phyloP scores from a whole-genome alignment of 2,888 invertebrate species.

The Morpho achilles region DNA sequence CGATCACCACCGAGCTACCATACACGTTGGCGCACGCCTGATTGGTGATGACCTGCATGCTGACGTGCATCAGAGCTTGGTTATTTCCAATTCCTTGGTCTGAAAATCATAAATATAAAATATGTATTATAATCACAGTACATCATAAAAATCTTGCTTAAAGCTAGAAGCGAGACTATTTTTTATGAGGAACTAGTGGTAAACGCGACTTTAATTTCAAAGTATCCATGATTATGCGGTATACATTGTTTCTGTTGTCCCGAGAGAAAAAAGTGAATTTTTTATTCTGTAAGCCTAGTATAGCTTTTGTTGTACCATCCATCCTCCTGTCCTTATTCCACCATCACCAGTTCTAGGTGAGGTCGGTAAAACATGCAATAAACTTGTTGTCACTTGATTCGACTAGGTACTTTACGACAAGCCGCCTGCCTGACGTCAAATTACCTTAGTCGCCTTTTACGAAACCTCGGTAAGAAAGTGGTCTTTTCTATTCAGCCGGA shows the following conservation, averaged over 20 bases:
- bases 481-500: too few species aligned
- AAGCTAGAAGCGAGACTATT: neutral
- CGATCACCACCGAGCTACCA: constrained; percentile 38
- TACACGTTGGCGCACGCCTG: constrained; percentile 44
- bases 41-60: constrained; percentile 45
- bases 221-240: neutral
- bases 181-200: neutral
- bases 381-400: too few species aligned
- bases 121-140: neutral
- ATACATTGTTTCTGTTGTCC: neutral
- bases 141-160: neutral
- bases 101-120: constrained; percentile 1
- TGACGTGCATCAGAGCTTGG: constrained; percentile 26
- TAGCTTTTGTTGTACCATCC: too few species aligned
- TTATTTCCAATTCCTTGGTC: constrained; percentile 14
- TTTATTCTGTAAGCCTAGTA: too few species aligned
- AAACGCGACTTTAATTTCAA: neutral
- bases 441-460: too few species aligned
- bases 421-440: too few species aligned
- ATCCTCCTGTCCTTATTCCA: too few species aligned
- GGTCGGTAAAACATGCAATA: too few species aligned
- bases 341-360: too few species aligned
- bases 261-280: too few species aligned
- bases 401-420: too few species aligned
- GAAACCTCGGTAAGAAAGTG: too few species aligned